Evolutionary conservation across 1,140 invertebrate species (phyloP), one percentile per base, ranked within the genome.

Genomic region (Antheraea mylitta): DNA sequence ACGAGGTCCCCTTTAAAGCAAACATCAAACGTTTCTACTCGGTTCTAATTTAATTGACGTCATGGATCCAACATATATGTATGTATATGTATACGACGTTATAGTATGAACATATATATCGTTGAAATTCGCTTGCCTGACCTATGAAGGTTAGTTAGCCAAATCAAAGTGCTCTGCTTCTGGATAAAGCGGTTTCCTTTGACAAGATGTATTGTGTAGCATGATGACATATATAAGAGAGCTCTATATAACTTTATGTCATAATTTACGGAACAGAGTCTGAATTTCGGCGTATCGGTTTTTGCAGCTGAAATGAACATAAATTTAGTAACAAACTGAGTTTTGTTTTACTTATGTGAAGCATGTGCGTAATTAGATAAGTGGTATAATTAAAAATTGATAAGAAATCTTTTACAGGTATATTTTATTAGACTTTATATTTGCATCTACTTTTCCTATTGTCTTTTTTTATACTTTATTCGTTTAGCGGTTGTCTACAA

Each of bases 131-230:
- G 72, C 74, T 74, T 81, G 75, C 10, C 70, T 37, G 69, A 73
- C 59, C 62, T 67, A 67, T 71, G 70, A 76, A 78, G 71, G 69
- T 67, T 42, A 11, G 38, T 42, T 61, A 45, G 61, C 36, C 65
- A 72, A 68, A 73, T 59, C 75, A 76, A 79, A 82, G 73, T 77
- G 78, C 75, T 80, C 80, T 76, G 75, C 72, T 72, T 77, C 71
- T 70, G 76, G 70, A 72, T 74, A 75, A 79, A 83, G 70, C 73
- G 70, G 72, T 69, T 68, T 72, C n/a, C 74, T 80, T 76, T 80
- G 38, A 75, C 77, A 82, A 81, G 79, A 81, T 68, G 69, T 62
- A 69, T 71, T 72, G 62, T 72, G 62, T 64, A 76, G 72, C 68
- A 59, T 79, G 79, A 78, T 77, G 74, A 72, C 78, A 75, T 71